Percentiles rank a stretch among this genome's conserved stretches.
phyloP scores from a whole-genome alignment of 2,113 vertebrate species.

The Gallinago paraguaiae region DNA sequence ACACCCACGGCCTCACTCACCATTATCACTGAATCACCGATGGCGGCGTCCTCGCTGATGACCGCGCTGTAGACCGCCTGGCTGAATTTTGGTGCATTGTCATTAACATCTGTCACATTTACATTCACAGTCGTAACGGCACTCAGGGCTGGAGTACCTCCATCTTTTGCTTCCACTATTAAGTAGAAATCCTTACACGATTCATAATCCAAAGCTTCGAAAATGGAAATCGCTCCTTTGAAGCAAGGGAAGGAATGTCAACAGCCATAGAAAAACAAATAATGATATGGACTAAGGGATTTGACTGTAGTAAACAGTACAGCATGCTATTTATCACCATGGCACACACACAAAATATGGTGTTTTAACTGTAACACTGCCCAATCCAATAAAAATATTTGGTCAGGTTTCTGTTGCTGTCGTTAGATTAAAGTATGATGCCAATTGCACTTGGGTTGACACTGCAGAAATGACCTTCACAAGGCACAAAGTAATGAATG shows the following conservation, averaged over 20 bases:
- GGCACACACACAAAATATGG: background rate
- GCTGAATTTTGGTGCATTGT: conserved; percentile 90
- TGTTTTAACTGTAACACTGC: background rate
- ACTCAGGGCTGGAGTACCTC: conserved; percentile 88
- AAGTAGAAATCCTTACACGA: conserved; percentile 91
- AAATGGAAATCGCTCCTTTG: conserved; percentile 87
- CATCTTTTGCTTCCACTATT: conserved; percentile 92
- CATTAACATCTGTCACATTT: conserved; percentile 94
- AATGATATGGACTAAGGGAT: background rate
- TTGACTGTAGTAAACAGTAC: background rate
- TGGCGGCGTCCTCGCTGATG: conserved; percentile 87
- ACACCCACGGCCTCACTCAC: conserved; percentile 49
- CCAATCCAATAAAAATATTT: conserved; percentile 5
- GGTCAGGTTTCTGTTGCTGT: background rate
- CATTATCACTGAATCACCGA: conserved; percentile 86
- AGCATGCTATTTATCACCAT: background rate
- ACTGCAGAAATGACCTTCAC: background rate
- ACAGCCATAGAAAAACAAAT: background rate
- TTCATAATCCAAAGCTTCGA: conserved; percentile 90
- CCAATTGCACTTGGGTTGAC: background rate
- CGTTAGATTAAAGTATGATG: background rate
- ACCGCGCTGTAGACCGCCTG: conserved; percentile 85
- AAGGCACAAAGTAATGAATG: background rate
- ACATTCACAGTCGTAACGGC: conserved; percentile 90
- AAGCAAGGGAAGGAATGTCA: conserved; percentile 49